phyloP scores from a whole-genome alignment of 92 coral and sea anemone genomes.

The Isaurus tuberculatus region DNA sequence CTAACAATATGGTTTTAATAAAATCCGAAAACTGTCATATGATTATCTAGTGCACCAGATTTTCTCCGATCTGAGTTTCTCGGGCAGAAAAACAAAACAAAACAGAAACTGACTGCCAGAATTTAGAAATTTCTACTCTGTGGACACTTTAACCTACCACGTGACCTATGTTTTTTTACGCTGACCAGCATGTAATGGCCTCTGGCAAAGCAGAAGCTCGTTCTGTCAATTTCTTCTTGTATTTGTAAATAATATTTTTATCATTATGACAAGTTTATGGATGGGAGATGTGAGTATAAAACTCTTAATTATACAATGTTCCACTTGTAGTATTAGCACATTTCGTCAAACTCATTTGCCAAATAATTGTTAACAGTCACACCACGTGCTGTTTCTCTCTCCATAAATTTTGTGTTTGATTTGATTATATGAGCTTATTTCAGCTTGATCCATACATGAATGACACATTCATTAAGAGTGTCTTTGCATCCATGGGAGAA shows the following conservation, averaged over 20 bases:
- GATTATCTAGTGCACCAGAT: too few species aligned
- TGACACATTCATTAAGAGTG: slow-evolving; percentile 85
- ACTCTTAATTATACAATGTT: not conserved
- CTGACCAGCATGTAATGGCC: not conserved
- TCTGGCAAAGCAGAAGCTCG: not conserved
- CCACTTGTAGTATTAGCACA: not conserved
- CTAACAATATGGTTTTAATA: too few species aligned
- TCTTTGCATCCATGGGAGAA: slow-evolving; percentile 96
- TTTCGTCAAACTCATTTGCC: not conserved
- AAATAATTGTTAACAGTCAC: not conserved
- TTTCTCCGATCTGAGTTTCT: too few species aligned
- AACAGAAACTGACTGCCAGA: too few species aligned
- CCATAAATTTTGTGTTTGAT: not conserved
- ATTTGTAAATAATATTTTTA: not conserved
- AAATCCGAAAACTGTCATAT: too few species aligned
- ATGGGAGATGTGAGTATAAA: slow-evolving; percentile 93
- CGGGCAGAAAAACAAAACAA: too few species aligned
- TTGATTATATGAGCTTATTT: not conserved
- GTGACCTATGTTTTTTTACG: not conserved
- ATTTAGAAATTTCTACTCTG: too few species aligned
- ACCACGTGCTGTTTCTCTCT: not conserved
- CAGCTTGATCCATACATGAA: slow-evolving; percentile 93
- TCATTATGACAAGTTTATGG: slow-evolving; percentile 86
- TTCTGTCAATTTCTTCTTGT: not conserved
- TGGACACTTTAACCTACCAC: too few species aligned